Base-by-base conservation (phyloP, 1,140 invertebrate genomes). In the Bursaphelenchus mucronatus region DNA sequence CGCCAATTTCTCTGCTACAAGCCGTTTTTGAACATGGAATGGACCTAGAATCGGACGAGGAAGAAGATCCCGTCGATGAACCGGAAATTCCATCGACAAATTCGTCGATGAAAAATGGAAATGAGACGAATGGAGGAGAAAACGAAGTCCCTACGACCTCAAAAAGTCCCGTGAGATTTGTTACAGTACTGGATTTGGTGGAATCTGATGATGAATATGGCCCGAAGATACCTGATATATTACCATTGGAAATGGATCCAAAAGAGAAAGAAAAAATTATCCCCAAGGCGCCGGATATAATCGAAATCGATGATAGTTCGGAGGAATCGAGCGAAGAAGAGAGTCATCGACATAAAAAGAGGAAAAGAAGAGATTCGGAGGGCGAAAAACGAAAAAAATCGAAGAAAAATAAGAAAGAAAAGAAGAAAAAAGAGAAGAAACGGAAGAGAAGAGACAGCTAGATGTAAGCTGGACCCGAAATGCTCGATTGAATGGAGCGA, bases 121-220 rank as follows among this genome's bases (percentile, higher is more conserved):
- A n/a, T 11, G 3, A 59, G 47, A n/a, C 57, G 13, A 54, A 54
- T 54, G 39, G 21, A 30, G 30, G 30, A 30, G 30, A 30, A 30
- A 30, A 3, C 5, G 2, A 30, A 30, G 30, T 5, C 1, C 30
- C 30, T 1, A 30, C 30, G 30, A 30, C 30, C 30, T 30, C 30
- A 30, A 30, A 54, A 54, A 21, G 15, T 4, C 11, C 40, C 10
- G 57, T 2, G 41, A 59, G 45, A 44, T 59, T 59, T 50, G 40
- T 59, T 3, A 59, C 57, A n/a, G 40, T 59, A 1, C 11, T 40
- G 19, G 57, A 59, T 50, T n/a, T 59, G 11, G 57, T 46, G 15
- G 40, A 15, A n/a, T 39, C 41, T 45, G 41, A 55, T 39, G 57
- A 59, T 45, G 57, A 59, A 39, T 59, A 59, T 39, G 57, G 57